A percentile compares a stretch with the other conserved stretches of the same genome.
These are phyloP conservation scores for Gari tellinella DNA, from an alignment of 2,888 invertebrate genomes.

Conservation along the genomic window DNA sequence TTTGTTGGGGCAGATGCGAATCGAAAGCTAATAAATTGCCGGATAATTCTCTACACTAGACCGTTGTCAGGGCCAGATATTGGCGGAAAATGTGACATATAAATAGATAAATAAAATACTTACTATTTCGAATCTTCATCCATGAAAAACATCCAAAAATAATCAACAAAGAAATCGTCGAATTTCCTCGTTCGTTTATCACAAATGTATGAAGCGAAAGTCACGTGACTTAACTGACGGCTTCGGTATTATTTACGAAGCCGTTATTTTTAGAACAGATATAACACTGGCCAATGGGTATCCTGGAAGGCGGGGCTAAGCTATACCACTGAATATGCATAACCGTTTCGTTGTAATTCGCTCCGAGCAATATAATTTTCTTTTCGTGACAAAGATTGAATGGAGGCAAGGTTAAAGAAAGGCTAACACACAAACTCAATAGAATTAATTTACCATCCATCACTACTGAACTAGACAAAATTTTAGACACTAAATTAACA, in stretches of 20 bases:
- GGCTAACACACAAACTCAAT: conserved; percentile 3
- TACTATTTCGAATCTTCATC: no score
- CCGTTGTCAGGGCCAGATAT: not conserved
- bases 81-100: not conserved
- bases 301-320: conserved; percentile 22
- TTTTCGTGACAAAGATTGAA: conserved; percentile 4
- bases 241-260: conserved; percentile 65
- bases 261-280: conserved; percentile 59
- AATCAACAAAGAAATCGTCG: conserved; percentile 44
- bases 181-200: conserved; percentile 13
- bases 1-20: conserved; percentile 24
- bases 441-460: conserved; percentile 32
- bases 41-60: not conserved
- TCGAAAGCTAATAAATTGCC: not conserved
- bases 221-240: conserved; percentile 65
- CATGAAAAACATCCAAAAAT: conserved; percentile 16
- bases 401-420: not conserved
- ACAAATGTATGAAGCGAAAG: conserved; percentile 31
- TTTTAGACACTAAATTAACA: no score
- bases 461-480: not conserved
- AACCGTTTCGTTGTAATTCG: conserved; percentile 8
- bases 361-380: not conserved
- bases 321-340: conserved; percentile 46
- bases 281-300: conserved; percentile 34
- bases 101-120: not conserved